Conservation (phyloP, 2,888 invertebrate genomes). For the Osmoderma eremita region DNA sequence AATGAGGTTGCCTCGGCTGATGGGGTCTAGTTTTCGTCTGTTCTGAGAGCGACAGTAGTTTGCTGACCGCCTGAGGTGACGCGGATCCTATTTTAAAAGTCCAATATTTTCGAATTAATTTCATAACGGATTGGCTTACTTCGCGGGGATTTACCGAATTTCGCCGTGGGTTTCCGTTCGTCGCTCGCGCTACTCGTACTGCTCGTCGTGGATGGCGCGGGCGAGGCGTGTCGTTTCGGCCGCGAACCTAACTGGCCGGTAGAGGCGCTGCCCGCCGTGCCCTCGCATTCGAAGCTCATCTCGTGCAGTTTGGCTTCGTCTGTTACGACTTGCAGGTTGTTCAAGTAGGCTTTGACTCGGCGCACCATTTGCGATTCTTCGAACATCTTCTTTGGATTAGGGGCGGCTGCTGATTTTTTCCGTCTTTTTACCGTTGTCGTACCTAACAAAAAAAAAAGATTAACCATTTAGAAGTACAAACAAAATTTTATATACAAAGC, state of each 20-base stretch:
- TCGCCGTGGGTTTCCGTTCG: constrained; percentile 72
- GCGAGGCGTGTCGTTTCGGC: constrained; percentile 87
- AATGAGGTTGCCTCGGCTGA: constrained; percentile 77
- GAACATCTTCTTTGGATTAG: constrained; percentile 98
- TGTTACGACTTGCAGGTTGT: constrained; percentile 89
- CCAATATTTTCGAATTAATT: not conserved
- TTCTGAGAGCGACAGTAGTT: constrained; percentile 90
- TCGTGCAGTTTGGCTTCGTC: constrained; percentile 91
- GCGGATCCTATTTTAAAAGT: constrained; percentile 75
- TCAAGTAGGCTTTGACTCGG: constrained; percentile 94
- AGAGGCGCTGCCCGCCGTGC: constrained; percentile 62
- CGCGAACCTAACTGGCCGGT: constrained; percentile 58
- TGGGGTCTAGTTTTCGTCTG: constrained; percentile 88
- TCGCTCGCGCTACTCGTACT: constrained; percentile 90
- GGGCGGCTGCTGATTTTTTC: constrained; percentile 88
- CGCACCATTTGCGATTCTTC: constrained; percentile 99
- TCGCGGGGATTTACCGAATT: constrained; percentile 66
- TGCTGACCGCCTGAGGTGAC: constrained; percentile 96
- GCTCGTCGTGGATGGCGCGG: constrained; percentile 91
- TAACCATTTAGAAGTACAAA: too few relatives aligned
- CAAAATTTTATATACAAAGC: too few relatives aligned
- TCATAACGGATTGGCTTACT: not conserved
- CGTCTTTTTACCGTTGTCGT: constrained; percentile 89
- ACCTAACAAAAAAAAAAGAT: constrained; percentile 67
- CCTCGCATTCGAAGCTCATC: constrained; percentile 91